Conservation (phyloP, 2,113 vertebrate genomes). For the Tachysurus vachellii region DNA sequence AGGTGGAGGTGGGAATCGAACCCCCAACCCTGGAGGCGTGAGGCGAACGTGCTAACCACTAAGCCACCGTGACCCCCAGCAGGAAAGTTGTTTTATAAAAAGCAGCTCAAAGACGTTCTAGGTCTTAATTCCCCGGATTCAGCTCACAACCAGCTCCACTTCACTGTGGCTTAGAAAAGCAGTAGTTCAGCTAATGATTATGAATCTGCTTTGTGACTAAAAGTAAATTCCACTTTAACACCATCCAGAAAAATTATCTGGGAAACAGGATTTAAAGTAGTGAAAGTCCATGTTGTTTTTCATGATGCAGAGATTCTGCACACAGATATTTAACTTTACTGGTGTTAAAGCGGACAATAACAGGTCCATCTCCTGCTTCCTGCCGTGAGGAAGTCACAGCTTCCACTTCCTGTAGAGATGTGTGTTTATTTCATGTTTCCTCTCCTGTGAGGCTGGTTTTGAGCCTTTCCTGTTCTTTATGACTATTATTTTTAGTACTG, state of each 20-base stretch:
- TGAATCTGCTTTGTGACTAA: too few relatives aligned
- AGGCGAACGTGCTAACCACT: too few relatives aligned
- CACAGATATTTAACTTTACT: too few relatives aligned
- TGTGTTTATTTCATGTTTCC: background rate
- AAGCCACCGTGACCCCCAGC: too few relatives aligned
- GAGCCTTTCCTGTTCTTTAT: slow-evolving; percentile 31
- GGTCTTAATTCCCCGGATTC: background rate
- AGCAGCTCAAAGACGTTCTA: background rate
- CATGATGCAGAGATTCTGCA: too few relatives aligned
- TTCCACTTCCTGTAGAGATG: slow-evolving; percentile 21
- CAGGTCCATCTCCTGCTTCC: slow-evolving; percentile 4
- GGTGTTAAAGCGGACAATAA: slow-evolving; percentile 40
- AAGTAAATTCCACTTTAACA: background rate
- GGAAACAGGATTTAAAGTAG: too few relatives aligned
- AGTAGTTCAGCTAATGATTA: background rate
- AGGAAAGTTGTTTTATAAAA: too few relatives aligned
- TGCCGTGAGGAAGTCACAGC: slow-evolving; percentile 31
- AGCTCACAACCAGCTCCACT: background rate
- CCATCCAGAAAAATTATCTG: too few relatives aligned
- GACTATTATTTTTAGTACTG: background rate
- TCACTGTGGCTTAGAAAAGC: background rate
- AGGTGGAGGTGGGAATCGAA: too few relatives aligned
- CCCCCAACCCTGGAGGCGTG: too few relatives aligned
- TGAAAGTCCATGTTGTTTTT: too few relatives aligned
- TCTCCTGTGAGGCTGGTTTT: background rate